Conservation (phyloP, 2,797 vertebrate genomes). For the Bucorvus abyssinicus region DNA sequence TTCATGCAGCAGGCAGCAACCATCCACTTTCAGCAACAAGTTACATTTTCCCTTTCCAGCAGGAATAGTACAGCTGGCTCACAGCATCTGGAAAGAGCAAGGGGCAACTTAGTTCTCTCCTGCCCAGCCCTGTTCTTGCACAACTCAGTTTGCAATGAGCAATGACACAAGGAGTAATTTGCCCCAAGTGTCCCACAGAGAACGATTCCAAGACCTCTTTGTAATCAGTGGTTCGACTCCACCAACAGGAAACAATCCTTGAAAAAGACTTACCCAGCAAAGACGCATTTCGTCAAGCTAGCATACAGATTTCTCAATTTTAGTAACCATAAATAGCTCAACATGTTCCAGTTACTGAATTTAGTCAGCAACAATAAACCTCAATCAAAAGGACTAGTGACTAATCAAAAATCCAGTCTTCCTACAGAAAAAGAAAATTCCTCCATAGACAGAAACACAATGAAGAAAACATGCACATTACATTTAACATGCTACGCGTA, state of each 20-base stretch:
- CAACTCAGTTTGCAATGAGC: neutral
- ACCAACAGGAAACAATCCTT: neutral
- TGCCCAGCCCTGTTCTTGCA: neutral
- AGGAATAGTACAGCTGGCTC: neutral
- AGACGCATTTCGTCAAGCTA: neutral
- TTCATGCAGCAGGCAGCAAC: neutral
- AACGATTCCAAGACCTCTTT: neutral
- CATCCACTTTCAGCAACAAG: neutral
- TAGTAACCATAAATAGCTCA: neutral
- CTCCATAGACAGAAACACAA: neutral
- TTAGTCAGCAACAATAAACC: constrained; percentile 1
- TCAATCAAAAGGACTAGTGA: neutral
- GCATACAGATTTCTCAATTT: neutral
- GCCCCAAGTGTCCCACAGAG: neutral
- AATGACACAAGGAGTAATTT: neutral
- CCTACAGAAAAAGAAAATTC: neutral
- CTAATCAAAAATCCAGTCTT: neutral
- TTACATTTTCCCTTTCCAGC: neutral
- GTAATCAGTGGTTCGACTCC: neutral
- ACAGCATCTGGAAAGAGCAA: neutral
- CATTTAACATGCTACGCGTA: neutral
- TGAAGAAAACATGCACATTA: neutral
- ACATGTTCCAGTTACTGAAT: neutral
- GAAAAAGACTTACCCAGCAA: neutral
- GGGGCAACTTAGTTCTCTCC: neutral